Conservation (phyloP, 1,140 invertebrate species). For the Zaprionus ghesquierei region DNA sequence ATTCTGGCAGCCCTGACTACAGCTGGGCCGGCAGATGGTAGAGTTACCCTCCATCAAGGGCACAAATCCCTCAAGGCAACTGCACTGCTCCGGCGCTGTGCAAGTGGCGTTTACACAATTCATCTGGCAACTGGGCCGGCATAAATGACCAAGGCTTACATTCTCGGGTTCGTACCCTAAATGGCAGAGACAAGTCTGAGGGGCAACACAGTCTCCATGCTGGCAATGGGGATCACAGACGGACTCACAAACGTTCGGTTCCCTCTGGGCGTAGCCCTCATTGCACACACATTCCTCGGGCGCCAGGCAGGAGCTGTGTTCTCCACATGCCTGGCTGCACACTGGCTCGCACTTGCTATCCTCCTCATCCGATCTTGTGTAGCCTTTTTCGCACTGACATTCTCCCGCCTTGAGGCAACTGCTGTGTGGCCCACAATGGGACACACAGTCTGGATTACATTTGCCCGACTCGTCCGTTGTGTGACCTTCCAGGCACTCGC, state of each 20-base stretch:
- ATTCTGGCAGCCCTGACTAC: slow-evolving; percentile 84
- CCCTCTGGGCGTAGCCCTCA: slow-evolving; percentile 36
- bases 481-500: slow-evolving; percentile 85
- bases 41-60: not conserved
- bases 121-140: slow-evolving; percentile 54
- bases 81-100: slow-evolving; percentile 83
- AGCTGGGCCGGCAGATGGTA: slow-evolving; percentile 84
- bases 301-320: slow-evolving; percentile 26
- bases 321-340: slow-evolving; percentile 70
- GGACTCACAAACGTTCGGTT: slow-evolving; percentile 82
- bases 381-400: slow-evolving; percentile 81
- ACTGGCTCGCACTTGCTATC: slow-evolving; percentile 83
- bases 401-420: slow-evolving; percentile 35
- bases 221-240: slow-evolving; percentile 80
- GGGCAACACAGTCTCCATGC: slow-evolving; percentile 49
- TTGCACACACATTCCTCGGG: slow-evolving; percentile 35
- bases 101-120: slow-evolving; percentile 79
- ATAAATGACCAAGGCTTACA: slow-evolving; percentile 47
- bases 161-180: slow-evolving; percentile 83
- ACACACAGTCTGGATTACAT: slow-evolving; percentile 54
- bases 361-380: slow-evolving; percentile 3
- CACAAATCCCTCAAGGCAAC: slow-evolving; percentile 85
- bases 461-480: slow-evolving; percentile 60
- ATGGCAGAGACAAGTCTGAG: slow-evolving; percentile 84
- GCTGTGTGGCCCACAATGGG: slow-evolving; percentile 37